Evolutionary conservation across 1,140 invertebrate genomes (phyloP).

Genomic region (Drosophila suzukii): DNA sequence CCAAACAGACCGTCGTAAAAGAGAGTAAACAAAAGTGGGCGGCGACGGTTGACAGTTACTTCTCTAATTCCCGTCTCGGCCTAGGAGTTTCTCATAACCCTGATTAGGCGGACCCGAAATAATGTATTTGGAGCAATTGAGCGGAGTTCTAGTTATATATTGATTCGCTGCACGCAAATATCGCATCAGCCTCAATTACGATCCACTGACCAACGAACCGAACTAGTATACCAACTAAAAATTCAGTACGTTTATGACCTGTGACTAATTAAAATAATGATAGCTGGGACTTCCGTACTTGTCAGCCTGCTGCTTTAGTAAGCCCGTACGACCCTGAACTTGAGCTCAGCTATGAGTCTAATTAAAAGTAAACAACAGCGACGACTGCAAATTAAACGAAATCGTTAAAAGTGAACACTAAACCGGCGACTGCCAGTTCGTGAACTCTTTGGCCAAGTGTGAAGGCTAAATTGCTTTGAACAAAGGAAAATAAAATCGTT

Average conservation of each 20-base stretch:
- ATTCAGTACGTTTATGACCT: constrained; percentile 19
- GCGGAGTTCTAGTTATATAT: constrained; percentile 9
- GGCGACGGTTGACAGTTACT: constrained; percentile 63
- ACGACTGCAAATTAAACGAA: constrained; percentile 28
- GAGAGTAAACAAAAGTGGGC: constrained; percentile 15
- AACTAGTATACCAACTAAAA: constrained; percentile 3
- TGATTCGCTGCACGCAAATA: constrained; percentile 43
- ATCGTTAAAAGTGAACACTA: constrained; percentile 64
- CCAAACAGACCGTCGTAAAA: not conserved
- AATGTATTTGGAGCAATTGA: not conserved
- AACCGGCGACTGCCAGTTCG: constrained; percentile 51
- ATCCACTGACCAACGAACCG: constrained; percentile 19
- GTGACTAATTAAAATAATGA: constrained; percentile 55
- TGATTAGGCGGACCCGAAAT: constrained; percentile 36
- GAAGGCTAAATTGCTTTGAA: constrained; percentile 63
- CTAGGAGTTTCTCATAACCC: not conserved
- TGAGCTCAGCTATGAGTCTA: constrained; percentile 54
- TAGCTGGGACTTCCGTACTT: constrained; percentile 37
- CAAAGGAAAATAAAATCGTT: constrained; percentile 50
- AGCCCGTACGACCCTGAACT: constrained; percentile 65
- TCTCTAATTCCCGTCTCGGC: constrained; percentile 15
- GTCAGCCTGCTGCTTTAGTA: constrained; percentile 52
- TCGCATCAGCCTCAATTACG: constrained; percentile 48
- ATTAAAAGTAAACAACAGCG: constrained; percentile 1
- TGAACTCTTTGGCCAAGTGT: constrained; percentile 77